A percentile compares a stretch with the other conserved stretches of the same genome.
Evolutionary conservation across 2,113 vertebrate genomes (phyloP).

Genomic region (Tragelaphus buxtoni): DNA sequence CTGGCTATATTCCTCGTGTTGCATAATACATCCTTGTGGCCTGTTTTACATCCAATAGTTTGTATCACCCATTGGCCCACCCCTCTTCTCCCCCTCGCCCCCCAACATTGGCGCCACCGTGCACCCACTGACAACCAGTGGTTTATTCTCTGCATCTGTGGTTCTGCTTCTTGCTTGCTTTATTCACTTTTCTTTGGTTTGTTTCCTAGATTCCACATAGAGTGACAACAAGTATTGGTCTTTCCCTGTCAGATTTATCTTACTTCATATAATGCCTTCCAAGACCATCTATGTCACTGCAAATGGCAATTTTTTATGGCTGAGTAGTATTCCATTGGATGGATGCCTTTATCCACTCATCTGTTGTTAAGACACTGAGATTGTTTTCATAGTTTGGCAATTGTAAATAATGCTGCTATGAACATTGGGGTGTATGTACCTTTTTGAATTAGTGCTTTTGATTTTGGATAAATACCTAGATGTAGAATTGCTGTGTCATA

Average conservation of each 20-base stretch:
- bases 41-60: neutral
- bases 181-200: neutral
- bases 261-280: too few species aligned
- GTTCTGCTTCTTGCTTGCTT: neutral
- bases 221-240: neutral
- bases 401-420: neutral
- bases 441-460: neutral
- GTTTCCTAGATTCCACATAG: neutral
- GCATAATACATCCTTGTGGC: neutral
- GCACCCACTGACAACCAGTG: neutral
- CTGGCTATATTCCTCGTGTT: neutral
- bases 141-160: neutral
- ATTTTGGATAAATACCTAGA: neutral
- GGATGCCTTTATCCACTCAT: neutral
- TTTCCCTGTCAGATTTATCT: neutral
- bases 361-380: neutral
- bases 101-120: neutral
- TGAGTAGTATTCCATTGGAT: neutral
- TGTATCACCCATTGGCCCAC: neutral
- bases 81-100: neutral
- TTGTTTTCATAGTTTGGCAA: neutral
- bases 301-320: neutral
- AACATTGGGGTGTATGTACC: too few species aligned
- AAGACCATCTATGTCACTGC: neutral
- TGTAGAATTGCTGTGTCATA: neutral